These are phyloP conservation scores for Linnaemya tessellans DNA, from an alignment of 2,888 invertebrate genomes.

Conservation along the genomic window DNA sequence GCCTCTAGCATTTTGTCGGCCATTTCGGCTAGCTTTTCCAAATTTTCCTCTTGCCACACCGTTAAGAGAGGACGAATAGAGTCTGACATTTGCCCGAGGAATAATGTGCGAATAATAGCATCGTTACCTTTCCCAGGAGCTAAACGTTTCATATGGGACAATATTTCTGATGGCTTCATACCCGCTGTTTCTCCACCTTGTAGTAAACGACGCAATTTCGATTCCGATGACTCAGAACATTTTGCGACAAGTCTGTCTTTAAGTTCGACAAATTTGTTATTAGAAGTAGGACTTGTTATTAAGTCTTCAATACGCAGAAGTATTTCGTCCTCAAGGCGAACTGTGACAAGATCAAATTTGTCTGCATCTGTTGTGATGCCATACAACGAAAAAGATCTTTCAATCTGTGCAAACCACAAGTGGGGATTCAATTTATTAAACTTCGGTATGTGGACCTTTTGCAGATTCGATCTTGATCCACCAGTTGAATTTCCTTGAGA, in stretches of 20 bases:
- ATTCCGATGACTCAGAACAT: conserved; percentile 21
- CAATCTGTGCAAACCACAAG: conserved; percentile 46
- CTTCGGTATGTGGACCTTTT: conserved; percentile 43
- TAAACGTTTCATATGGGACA: too few species aligned
- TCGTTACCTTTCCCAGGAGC: too few species aligned
- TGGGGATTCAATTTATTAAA: conserved; percentile 17
- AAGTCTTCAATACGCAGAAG: conserved; percentile 56
- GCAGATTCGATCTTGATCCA: conserved; percentile 11
- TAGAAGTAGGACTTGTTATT: conserved; percentile 48
- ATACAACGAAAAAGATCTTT: too few species aligned
- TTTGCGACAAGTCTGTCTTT: conserved; percentile 14
- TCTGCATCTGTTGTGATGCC: too few species aligned
- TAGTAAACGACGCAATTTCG: conserved; percentile 34
- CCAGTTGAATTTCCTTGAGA: not conserved
- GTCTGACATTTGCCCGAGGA: too few species aligned
- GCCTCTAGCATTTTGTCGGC: too few species aligned
- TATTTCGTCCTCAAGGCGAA: conserved; percentile 45
- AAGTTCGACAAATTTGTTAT: conserved; percentile 5
- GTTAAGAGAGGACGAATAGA: too few species aligned
- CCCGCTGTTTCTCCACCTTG: conserved; percentile 55
- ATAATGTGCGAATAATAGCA: too few species aligned
- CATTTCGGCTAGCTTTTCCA: too few species aligned
- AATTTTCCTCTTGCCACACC: too few species aligned
- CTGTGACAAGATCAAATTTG: conserved; percentile 9
- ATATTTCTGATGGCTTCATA: too few species aligned